Evolutionary conservation across 2,888 invertebrate species (phyloP).

Genomic region (Metopia argyrocephala): DNA sequence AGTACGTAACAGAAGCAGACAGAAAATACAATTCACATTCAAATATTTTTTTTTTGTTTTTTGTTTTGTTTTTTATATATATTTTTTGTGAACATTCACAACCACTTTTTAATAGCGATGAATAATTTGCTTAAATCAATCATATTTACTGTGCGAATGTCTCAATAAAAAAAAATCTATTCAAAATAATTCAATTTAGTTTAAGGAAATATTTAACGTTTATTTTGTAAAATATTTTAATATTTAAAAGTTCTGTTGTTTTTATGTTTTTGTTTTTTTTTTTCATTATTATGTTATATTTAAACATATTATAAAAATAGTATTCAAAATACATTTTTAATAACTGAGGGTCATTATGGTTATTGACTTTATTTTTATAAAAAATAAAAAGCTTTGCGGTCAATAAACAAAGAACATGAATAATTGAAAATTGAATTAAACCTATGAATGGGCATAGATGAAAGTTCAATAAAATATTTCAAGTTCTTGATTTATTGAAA

Average conservation of each 20-base stretch:
- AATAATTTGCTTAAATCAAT: constrained; percentile 37
- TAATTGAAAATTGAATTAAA: background rate
- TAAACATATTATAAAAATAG: constrained; percentile 12
- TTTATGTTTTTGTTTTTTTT: background rate
- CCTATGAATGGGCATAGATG: background rate
- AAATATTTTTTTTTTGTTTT: too few relatives aligned
- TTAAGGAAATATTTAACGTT: constrained; percentile 30
- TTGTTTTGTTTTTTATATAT: background rate
- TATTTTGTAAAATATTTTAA: background rate
- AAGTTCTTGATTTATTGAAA: constrained; percentile 4
- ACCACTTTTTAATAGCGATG: constrained; percentile 10
- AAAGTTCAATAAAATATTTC: constrained; percentile 42
- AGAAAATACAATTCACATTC: background rate
- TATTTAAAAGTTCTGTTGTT: background rate
- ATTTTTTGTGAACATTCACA: constrained; percentile 5
- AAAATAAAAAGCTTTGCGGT: constrained; percentile 15
- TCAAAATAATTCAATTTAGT: constrained; percentile 3
- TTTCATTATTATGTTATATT: constrained; percentile 1
- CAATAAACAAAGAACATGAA: constrained; percentile 38
- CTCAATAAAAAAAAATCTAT: background rate
- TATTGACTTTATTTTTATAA: constrained; percentile 36
- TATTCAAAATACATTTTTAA: background rate
- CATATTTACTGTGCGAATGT: background rate
- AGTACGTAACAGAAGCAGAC: background rate
- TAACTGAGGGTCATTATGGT: constrained; percentile 46